phyloP scores from a whole-genome alignment of 2,888 invertebrate genomes.

The Neoascia interrupta region DNA sequence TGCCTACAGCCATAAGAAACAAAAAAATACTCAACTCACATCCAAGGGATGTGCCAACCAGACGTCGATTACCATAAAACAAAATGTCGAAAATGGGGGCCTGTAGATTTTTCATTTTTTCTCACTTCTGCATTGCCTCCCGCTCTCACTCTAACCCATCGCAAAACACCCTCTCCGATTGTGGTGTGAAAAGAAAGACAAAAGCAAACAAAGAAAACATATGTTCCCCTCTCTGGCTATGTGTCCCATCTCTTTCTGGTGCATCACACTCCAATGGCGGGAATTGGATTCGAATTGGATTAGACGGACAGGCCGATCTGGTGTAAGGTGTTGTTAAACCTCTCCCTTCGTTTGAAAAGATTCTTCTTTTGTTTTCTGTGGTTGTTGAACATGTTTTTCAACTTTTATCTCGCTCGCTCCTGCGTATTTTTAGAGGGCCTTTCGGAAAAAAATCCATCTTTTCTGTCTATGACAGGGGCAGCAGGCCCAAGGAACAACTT shows the following conservation, averaged over 20 bases:
- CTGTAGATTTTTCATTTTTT: slow-evolving; percentile 54
- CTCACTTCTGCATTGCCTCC: slow-evolving; percentile 36
- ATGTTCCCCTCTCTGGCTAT: slow-evolving; percentile 59
- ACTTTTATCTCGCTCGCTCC: slow-evolving; percentile 38
- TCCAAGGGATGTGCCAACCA: slow-evolving; percentile 58
- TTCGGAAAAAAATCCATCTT: slow-evolving; percentile 43
- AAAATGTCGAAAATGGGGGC: slow-evolving; percentile 66
- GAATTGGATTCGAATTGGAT: slow-evolving; percentile 61
- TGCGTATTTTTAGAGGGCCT: background rate
- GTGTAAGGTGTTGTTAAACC: slow-evolving; percentile 59
- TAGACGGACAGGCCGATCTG: slow-evolving; percentile 42
- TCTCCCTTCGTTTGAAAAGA: slow-evolving; percentile 38
- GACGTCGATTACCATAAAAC: slow-evolving; percentile 64
- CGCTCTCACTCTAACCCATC: slow-evolving; percentile 22
- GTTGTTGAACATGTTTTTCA: slow-evolving; percentile 58
- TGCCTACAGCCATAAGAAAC: background rate
- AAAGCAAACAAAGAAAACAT: slow-evolving; percentile 64
- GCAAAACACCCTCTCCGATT: background rate
- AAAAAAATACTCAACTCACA: slow-evolving; percentile 49
- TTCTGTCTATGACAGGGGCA: slow-evolving; percentile 51
- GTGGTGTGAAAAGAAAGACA: slow-evolving; percentile 49
- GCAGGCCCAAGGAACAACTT: slow-evolving; percentile 42
- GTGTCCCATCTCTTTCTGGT: slow-evolving; percentile 17
- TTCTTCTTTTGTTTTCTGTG: slow-evolving; percentile 4
- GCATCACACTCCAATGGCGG: slow-evolving; percentile 45